Percentiles rank a stretch among this genome's conserved stretches.
These are phyloP conservation scores for Lasioglossum lativentre DNA, from an alignment of 2,888 invertebrate species.

Conservation along the genomic window DNA sequence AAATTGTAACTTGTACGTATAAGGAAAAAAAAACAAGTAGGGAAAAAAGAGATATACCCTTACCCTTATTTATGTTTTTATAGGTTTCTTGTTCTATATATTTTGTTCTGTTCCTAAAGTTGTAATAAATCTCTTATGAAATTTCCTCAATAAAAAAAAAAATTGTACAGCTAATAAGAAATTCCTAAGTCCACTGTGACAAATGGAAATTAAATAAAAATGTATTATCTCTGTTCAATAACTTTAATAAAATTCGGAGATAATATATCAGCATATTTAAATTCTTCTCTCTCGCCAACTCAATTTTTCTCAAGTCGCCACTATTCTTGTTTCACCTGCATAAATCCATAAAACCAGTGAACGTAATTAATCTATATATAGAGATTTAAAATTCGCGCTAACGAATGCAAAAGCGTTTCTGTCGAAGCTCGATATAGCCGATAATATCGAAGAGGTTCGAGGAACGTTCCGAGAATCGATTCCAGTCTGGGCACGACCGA, in stretches of 20 bases:
- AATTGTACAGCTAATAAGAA: not conserved
- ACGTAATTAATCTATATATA: not conserved
- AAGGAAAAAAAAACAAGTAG: too few relatives aligned
- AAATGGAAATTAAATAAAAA: not conserved
- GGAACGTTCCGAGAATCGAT: not conserved
- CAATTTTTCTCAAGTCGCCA: too few relatives aligned
- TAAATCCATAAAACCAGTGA: not conserved
- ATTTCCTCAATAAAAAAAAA: too few relatives aligned
- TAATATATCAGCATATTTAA: not conserved
- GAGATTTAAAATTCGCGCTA: not conserved
- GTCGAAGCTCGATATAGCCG: not conserved
- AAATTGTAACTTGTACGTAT: too few relatives aligned
- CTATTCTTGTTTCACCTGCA: not conserved
- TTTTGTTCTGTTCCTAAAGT: too few relatives aligned
- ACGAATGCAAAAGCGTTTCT: not conserved
- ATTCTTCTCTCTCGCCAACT: not conserved
- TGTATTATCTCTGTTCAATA: too few relatives aligned
- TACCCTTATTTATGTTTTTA: too few relatives aligned
- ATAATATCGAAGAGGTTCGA: not conserved
- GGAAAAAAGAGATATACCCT: too few relatives aligned
- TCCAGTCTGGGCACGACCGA: not conserved
- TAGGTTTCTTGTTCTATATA: too few relatives aligned
- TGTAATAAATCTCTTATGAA: too few relatives aligned
- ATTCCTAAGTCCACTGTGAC: not conserved
- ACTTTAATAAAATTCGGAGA: not conserved